Conservation (phyloP, 2,113 vertebrate genomes). For the Chaetodon auriga region DNA sequence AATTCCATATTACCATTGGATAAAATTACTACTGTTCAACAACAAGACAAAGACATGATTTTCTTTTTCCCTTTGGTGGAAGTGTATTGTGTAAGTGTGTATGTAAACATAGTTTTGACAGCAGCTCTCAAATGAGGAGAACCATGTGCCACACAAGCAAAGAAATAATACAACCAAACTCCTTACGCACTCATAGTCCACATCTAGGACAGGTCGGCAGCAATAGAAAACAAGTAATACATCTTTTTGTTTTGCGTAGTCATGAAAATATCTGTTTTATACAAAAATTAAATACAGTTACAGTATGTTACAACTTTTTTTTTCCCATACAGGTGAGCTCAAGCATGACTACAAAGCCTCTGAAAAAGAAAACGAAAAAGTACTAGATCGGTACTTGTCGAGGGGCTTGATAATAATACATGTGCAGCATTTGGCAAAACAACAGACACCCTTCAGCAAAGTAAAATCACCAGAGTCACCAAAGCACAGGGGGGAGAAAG, state of each 20-base stretch:
- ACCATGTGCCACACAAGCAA: constrained; percentile 89
- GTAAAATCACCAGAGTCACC: constrained; percentile 93
- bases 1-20: constrained; percentile 44
- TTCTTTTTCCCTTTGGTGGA: constrained; percentile 92
- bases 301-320: constrained; percentile 87
- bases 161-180: constrained; percentile 76
- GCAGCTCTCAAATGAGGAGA: constrained; percentile 90
- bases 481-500: constrained; percentile 88
- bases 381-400: constrained; percentile 82
- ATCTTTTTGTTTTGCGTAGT: constrained; percentile 81
- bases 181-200: constrained; percentile 79
- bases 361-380: constrained; percentile 59
- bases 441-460: constrained; percentile 89
- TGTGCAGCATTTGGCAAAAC: constrained; percentile 93
- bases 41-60: constrained; percentile 93
- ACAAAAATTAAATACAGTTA: constrained; percentile 98
- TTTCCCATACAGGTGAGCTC: constrained; percentile 81
- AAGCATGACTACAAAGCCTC: constrained; percentile 78
- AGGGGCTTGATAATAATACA: constrained; percentile 86
- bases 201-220: constrained; percentile 85
- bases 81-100: constrained; percentile 92
- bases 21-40: constrained; percentile 85
- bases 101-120: constrained; percentile 96
- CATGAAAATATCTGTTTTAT: constrained; percentile 99
- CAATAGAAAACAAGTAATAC: constrained; percentile 92